Evolutionary conservation across 2,888 invertebrate species (phyloP).

Genomic region (Nephrotoma guestfalica): DNA sequence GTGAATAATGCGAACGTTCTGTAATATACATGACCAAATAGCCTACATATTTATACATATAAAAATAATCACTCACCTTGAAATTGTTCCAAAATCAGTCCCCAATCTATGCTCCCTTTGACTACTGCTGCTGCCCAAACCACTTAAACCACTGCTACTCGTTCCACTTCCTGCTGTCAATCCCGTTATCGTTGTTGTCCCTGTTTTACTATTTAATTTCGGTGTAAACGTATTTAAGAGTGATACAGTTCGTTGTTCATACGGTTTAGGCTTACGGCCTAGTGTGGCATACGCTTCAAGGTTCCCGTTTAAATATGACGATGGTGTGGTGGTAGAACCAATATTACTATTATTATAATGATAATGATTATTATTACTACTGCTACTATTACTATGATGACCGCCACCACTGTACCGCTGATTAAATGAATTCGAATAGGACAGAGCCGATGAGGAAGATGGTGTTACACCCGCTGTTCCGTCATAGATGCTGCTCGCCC

Average conservation of each 20-base stretch:
- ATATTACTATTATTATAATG: not conserved
- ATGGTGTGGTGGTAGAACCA: not conserved
- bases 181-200: not conserved
- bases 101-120: conserved; percentile 19
- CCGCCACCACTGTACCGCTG: not conserved
- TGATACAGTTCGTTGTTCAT: conserved; percentile 29
- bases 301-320: not conserved
- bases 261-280: conserved; percentile 26
- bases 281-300: conserved; percentile 25
- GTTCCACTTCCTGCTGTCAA: not conserved
- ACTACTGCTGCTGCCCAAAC: conserved; percentile 18
- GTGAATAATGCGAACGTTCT: too few species aligned
- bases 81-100: conserved; percentile 12
- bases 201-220: not conserved
- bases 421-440: not conserved
- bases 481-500: conserved; percentile 11
- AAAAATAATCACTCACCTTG: conserved; percentile 8
- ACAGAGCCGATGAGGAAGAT: not conserved
- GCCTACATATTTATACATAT: not conserved
- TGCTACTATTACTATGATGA: not conserved
- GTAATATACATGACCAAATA: too few species aligned
- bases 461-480: conserved; percentile 7
- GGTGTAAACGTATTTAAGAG: conserved; percentile 21
- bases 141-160: not conserved
- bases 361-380: not conserved